Conservation (phyloP, 2,797 vertebrate genomes). For the Mergus octosetaceus region DNA sequence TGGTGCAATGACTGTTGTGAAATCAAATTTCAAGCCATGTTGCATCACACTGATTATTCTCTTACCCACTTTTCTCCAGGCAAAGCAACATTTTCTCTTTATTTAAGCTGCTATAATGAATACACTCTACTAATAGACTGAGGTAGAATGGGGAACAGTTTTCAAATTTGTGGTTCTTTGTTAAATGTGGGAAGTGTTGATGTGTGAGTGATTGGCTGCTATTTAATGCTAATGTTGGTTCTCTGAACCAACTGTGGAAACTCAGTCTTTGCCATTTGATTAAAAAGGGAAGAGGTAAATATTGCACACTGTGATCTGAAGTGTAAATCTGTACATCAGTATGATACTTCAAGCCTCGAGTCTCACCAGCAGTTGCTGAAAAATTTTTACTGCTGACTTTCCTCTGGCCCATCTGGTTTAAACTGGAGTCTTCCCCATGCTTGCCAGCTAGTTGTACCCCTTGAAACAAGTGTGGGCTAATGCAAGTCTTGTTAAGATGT, state of each 20-base stretch:
- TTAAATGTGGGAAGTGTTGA: constrained; percentile 20
- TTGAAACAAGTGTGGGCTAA: rapidly evolving
- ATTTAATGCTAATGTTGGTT: not conserved
- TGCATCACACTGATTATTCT: not conserved
- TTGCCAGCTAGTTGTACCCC: not conserved
- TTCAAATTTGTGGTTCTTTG: not conserved
- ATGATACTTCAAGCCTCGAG: not conserved
- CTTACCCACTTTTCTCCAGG: not conserved
- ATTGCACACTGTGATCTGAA: not conserved
- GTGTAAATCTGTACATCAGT: not conserved
- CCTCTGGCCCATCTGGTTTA: not conserved
- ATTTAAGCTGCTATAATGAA: not conserved
- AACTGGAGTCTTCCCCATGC: not conserved
- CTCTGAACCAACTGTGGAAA: not conserved
- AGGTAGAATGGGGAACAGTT: not conserved
- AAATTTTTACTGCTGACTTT: not conserved
- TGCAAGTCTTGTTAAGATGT: not conserved
- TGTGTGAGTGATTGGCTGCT: not conserved
- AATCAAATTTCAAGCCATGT: not conserved
- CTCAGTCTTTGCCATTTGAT: not conserved
- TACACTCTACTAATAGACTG: not conserved
- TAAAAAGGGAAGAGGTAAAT: not conserved
- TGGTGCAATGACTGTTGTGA: not conserved
- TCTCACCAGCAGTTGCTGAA: not conserved
- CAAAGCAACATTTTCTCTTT: not conserved